Evolutionary conservation across 1,140 invertebrate species (phyloP), one percentile per base, ranked within the genome.

Genomic region (Bursaphelenchus mucronatus): DNA sequence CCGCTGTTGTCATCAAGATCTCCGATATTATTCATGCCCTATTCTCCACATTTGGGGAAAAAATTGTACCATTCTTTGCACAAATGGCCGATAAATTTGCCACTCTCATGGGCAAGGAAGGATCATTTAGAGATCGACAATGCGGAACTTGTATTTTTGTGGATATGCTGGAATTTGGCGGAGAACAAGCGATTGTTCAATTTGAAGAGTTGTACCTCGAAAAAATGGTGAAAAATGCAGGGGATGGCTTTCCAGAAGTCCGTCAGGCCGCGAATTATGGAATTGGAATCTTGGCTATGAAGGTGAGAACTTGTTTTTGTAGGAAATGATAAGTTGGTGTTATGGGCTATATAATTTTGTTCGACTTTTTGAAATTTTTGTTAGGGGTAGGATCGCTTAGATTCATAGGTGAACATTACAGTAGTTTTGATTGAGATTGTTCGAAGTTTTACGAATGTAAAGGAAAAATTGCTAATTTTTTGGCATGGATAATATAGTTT

Each of bases 131-230:
- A 9, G 94, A 99, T 82, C 88, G 89, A 57, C 95, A 99, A 81
- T 98, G 95, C 94, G 92, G 90, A 21, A 84, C 98, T 6, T 99
- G 96, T 82, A 90, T 97, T 13, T 97, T 96, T 82, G 95, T 98
- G 82, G 95, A 98, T 83, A 86, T 97, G 4, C 90, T 98, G 67
- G 91, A 95, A 84, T 88, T 84, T 80, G 83, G 84, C 76, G 94
- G 94, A 6, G 88, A 90, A 0, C 55, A 61, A 17, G 45, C 15
- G 39, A 62, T 46, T 44, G 10, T 65, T 9, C 59, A 17, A 82
- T 96, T 95, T 83, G 89, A 92, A 78, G 86, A 89, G 59, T 87
- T 89, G 72, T 95, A 95, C 82, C 82, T 94, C 15, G 85, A 87
- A 71, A 88, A 89, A 0, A 86, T 96, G 82, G 82, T 92, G 54